phyloP scores from a whole-genome alignment of 2,797 vertebrate species.

The Staurois parvus region DNA sequence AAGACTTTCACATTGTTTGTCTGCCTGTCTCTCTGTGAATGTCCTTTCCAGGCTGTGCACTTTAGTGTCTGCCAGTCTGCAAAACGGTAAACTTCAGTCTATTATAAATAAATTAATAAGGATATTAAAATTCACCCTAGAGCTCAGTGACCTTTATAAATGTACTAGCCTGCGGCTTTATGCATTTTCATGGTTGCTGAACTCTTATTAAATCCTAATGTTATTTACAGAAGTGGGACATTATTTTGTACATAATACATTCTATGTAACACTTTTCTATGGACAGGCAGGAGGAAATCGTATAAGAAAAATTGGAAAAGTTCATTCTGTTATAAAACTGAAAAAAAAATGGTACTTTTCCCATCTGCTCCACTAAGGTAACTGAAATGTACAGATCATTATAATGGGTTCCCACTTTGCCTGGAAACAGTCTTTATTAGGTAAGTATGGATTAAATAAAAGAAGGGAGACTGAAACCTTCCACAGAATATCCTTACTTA shows the following conservation, averaged over 20 bases:
- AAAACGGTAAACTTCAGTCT: no score
- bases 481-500: constrained; percentile 10
- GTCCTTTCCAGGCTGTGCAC: no score
- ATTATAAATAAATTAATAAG: no score
- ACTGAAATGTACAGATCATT: constrained; percentile 24
- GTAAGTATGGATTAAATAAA: constrained; percentile 19
- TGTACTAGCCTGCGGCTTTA: neutral
- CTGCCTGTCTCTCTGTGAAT: no score
- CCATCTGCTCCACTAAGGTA: constrained; percentile 23
- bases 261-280: neutral
- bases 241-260: neutral
- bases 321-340: constrained; percentile 13
- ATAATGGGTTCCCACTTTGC: neutral
- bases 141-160: no score
- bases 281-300: neutral
- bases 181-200: neutral
- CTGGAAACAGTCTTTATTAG: constrained; percentile 11
- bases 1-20: no score
- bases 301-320: neutral
- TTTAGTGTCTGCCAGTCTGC: no score
- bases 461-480: neutral
- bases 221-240: neutral
- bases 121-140: no score
- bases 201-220: neutral
- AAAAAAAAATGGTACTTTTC: constrained; percentile 21